These are phyloP conservation scores for Sinopyrophorus schimmeli DNA, from an alignment of 2,888 invertebrate genomes.

Conservation along the genomic window DNA sequence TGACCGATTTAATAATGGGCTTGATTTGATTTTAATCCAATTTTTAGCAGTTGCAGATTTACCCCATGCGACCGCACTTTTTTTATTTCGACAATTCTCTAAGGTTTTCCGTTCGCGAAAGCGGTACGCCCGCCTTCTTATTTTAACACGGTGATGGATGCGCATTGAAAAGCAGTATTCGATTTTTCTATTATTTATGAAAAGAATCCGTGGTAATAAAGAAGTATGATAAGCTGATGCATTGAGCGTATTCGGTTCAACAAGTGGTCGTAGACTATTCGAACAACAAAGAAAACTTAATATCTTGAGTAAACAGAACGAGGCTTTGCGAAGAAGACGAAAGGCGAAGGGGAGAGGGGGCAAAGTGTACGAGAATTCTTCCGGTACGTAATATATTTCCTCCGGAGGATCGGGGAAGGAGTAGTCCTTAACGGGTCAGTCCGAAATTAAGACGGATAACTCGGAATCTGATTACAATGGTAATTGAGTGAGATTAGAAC, in stretches of 20 bases:
- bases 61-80: too few relatives aligned
- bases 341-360: conserved; percentile 4
- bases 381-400: conserved; percentile 9
- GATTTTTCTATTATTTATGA: too few relatives aligned
- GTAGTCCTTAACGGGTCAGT: conserved; percentile 16
- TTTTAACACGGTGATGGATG: too few relatives aligned
- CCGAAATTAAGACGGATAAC: conserved; percentile 24
- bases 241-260: conserved; percentile 20
- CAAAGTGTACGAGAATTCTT: too few relatives aligned
- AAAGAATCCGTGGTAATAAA: conserved; percentile 3
- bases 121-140: too few relatives aligned
- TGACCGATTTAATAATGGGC: too few relatives aligned
- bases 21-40: too few relatives aligned
- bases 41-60: too few relatives aligned
- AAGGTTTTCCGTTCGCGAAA: too few relatives aligned
- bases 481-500: conserved; percentile 39
- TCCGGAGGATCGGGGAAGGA: conserved; percentile 1
- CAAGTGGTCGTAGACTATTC: conserved; percentile 27
- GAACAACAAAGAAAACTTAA: conserved; percentile 31
- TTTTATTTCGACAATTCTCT: too few relatives aligned
- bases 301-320: conserved; percentile 22
- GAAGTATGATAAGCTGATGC: conserved; percentile 20
- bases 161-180: conserved; percentile 1
- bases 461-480: conserved; percentile 41
- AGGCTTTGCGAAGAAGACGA: conserved; percentile 12